Evolutionary conservation across 2,888 invertebrate species (phyloP).

Genomic region (Chelonus formosanus): DNA sequence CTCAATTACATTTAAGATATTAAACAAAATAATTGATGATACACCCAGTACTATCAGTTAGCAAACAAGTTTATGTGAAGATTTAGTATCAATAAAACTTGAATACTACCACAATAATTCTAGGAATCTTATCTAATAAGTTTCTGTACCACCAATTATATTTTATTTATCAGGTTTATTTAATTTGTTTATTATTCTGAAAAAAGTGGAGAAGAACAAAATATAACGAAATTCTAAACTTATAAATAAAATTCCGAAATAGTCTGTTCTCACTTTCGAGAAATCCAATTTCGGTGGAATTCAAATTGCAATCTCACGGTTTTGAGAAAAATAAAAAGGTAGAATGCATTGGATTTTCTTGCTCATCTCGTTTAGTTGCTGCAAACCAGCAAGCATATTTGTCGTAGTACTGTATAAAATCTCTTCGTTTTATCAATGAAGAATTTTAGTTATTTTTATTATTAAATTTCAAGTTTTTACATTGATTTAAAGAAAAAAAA

Average conservation of each 20-base stretch:
- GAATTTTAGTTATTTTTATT: too few species aligned
- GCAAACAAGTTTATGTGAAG: too few species aligned
- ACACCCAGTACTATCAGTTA: background rate
- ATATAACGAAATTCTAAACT: background rate
- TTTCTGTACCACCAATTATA: background rate
- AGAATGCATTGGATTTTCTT: background rate
- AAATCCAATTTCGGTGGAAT: slow-evolving; percentile 41
- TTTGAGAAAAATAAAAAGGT: slow-evolving; percentile 30
- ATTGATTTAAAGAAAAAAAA: too few species aligned
- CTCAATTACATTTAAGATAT: too few species aligned
- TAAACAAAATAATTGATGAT: background rate
- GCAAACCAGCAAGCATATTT: too few species aligned
- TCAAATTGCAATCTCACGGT: slow-evolving; percentile 32
- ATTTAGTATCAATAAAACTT: background rate
- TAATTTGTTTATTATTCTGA: slow-evolving; percentile 32
- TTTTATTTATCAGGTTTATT: slow-evolving; percentile 34
- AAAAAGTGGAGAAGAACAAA: slow-evolving; percentile 14
- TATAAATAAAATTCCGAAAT: slow-evolving; percentile 23
- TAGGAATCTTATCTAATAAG: background rate
- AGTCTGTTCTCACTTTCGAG: slow-evolving; percentile 36
- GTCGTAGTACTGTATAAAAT: too few species aligned
- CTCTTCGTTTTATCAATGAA: too few species aligned
- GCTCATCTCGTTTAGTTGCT: too few species aligned
- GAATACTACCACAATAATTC: background rate
- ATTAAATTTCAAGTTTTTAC: too few species aligned